Conservation (phyloP, 2,797 vertebrate genomes). For the Mastacembelus armatus region DNA sequence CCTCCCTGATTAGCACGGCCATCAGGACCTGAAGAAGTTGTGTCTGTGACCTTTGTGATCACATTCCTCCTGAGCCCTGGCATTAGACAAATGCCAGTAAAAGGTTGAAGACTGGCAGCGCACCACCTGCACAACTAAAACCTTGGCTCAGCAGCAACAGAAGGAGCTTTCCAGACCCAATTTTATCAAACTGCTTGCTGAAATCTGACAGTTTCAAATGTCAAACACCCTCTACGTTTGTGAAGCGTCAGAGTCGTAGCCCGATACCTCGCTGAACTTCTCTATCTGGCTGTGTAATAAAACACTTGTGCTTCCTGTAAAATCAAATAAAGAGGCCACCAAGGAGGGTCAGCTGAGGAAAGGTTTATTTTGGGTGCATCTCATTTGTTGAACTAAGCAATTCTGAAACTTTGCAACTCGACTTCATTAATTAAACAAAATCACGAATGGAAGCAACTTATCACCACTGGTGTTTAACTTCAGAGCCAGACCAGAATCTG, state of each 20-base stretch:
- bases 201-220: not conserved
- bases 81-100: slow-evolving; percentile 35
- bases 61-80: slow-evolving; percentile 1
- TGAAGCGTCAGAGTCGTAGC: not conserved
- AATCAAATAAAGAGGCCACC: too few species aligned
- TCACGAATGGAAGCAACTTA: too few species aligned
- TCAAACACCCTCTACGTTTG: not conserved
- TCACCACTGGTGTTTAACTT: too few species aligned
- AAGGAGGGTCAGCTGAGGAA: not conserved
- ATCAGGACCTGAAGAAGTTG: not conserved
- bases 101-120: slow-evolving; percentile 11
- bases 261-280: too few species aligned
- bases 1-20: not conserved
- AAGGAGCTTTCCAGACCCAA: not conserved
- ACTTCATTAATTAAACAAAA: too few species aligned
- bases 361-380: not conserved
- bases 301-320: too few species aligned
- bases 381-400: too few species aligned
- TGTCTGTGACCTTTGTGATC: slow-evolving; percentile 18
- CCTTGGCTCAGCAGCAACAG: not conserved
- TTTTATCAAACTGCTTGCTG: slow-evolving; percentile 20
- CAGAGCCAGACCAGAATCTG: too few species aligned
- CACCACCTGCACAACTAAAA: not conserved
- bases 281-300: not conserved
- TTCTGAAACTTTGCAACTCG: too few species aligned